A percentile compares a stretch with the other conserved stretches of the same genome.
phyloP scores from a whole-genome alignment of 2,797 vertebrate species.

The Eleutherodactylus coqui region DNA sequence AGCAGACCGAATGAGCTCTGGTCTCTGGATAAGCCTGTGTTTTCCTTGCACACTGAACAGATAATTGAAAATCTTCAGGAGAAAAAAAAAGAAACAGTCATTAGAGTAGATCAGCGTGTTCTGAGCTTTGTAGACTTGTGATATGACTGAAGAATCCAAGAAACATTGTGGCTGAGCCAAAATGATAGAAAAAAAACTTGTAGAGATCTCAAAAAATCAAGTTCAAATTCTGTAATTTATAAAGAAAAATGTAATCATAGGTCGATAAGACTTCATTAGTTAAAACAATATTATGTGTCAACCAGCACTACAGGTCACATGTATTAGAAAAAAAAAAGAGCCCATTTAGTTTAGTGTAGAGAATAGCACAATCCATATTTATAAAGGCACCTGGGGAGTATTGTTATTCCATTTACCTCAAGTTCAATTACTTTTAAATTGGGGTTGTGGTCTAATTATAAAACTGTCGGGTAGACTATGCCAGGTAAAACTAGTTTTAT shows the following conservation, averaged over 20 bases:
- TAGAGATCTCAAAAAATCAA: background rate
- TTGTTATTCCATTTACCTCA: no score
- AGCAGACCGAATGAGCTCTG: constrained; percentile 58
- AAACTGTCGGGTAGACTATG: no score
- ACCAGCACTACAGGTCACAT: no score
- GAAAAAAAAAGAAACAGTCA: constrained; percentile 61
- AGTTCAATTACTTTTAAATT: no score
- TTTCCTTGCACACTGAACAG: constrained; percentile 65
- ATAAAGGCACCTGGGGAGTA: no score
- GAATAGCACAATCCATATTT: no score
- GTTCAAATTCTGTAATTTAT: background rate
- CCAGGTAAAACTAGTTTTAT: no score
- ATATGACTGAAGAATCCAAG: constrained; percentile 67
- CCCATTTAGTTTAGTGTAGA: no score
- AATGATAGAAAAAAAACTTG: background rate
- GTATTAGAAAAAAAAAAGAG: no score
- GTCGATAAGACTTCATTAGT: background rate
- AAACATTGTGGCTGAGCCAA: constrained; percentile 63
- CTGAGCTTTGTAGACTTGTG: constrained; percentile 53
- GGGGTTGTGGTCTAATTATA: no score
- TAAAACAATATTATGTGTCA: background rate
- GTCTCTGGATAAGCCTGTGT: constrained; percentile 58
- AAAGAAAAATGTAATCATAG: background rate
- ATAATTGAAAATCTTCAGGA: constrained; percentile 68
- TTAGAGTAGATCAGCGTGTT: constrained; percentile 65